Conservation (phyloP, 2,113 vertebrate species). For the Bombycilla garrulus region DNA sequence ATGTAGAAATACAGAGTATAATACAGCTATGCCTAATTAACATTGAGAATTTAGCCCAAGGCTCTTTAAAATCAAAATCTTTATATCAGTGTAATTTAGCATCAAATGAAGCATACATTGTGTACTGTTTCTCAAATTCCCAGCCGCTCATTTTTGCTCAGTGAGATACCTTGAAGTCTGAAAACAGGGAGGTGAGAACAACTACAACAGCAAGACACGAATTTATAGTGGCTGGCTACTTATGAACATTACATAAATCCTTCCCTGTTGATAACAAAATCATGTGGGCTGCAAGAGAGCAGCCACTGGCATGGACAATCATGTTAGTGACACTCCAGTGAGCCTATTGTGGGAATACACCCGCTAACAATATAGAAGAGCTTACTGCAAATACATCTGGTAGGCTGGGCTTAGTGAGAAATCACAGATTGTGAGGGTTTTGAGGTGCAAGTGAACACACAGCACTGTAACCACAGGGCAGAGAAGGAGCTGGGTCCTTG, state of each 20-base stretch:
- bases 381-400: conserved; percentile 1
- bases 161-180: background rate
- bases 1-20: background rate
- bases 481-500: background rate
- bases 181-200: background rate
- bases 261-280: conserved; percentile 13
- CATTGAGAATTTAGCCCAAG: background rate
- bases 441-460: background rate
- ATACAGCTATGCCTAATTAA: background rate
- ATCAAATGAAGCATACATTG: background rate
- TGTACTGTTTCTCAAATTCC: background rate
- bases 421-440: conserved; percentile 2
- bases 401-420: conserved; percentile 2
- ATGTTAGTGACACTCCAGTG: conserved; percentile 32
- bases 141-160: background rate
- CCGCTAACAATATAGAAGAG: background rate
- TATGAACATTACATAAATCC: conserved; percentile 38
- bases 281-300: conserved; percentile 52
- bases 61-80: background rate
- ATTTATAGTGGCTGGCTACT: conserved; percentile 18
- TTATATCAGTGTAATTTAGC: background rate
- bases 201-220: background rate
- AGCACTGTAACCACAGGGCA: background rate
- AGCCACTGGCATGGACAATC: conserved; percentile 58
- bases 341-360: conserved; percentile 44